Conservation (phyloP, 2,797 vertebrate species). For the Antrozous pallidus region DNA sequence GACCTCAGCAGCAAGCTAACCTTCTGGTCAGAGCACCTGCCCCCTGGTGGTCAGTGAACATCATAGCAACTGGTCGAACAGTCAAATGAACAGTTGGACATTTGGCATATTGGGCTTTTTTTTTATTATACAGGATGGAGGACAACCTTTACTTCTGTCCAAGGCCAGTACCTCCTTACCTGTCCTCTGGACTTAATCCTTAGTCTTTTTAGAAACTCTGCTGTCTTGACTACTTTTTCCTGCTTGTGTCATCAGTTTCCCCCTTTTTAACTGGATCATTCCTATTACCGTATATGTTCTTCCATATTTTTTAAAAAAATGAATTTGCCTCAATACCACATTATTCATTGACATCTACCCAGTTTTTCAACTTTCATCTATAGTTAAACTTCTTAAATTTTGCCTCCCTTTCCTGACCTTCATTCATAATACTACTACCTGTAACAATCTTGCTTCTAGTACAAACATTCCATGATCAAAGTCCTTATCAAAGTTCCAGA, state of each 20-base stretch:
- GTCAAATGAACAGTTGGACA: too few species aligned
- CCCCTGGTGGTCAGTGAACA: too few species aligned
- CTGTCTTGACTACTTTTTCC: background rate
- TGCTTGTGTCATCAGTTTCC: background rate
- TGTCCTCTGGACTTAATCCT: background rate
- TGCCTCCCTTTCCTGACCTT: background rate
- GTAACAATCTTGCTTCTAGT: background rate
- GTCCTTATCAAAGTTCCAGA: background rate
- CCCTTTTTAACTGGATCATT: background rate
- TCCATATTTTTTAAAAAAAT: background rate
- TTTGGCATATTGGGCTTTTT: too few species aligned
- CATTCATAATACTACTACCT: background rate
- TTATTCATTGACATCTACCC: background rate
- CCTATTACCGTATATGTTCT: background rate
- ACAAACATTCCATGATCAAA: background rate
- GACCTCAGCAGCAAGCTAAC: too few species aligned
- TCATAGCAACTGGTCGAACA: too few species aligned
- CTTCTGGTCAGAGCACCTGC: too few species aligned
- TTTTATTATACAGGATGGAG: background rate
- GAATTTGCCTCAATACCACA: background rate
- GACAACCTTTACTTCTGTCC: background rate
- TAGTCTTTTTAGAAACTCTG: background rate
- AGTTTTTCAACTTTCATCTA: background rate
- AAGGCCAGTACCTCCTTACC: background rate
- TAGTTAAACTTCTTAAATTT: background rate